Conservation (phyloP, 2,888 invertebrate species). For the Lacanobia oleracea region DNA sequence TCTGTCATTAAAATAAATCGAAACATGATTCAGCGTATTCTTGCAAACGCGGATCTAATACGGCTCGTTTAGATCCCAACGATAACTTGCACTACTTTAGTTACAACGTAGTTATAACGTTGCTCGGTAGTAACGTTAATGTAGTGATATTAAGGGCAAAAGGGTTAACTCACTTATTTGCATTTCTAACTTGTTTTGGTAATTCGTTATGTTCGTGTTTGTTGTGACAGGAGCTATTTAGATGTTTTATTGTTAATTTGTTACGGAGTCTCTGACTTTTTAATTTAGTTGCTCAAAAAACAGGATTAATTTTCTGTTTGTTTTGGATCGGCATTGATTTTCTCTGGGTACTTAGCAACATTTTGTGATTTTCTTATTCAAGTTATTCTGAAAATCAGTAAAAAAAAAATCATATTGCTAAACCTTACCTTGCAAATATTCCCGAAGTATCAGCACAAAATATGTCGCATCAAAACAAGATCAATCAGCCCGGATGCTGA, state of each 20-base stretch:
- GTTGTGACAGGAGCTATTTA: conserved; percentile 32
- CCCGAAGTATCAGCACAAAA: not conserved
- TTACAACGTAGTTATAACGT: conserved; percentile 24
- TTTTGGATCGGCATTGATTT: not conserved
- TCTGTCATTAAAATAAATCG: conserved; percentile 24
- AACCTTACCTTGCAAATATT: conserved; percentile 13
- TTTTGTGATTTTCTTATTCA: not conserved
- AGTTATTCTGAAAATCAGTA: not conserved
- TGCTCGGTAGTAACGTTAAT: not conserved
- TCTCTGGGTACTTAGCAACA: not conserved
- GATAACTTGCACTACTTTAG: conserved; percentile 49
- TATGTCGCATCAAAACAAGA: conserved; percentile 23
- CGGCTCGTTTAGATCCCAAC: conserved; percentile 48
- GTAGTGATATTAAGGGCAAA: conserved; percentile 46
- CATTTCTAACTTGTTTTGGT: conserved; percentile 39
- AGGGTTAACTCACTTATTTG: conserved; percentile 45
- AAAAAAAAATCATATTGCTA: not conserved
- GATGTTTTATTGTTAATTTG: conserved; percentile 47
- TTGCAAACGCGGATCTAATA: conserved; percentile 33
- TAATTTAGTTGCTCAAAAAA: not conserved
- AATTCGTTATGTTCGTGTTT: conserved; percentile 61
- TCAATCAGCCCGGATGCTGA: conserved; percentile 41
- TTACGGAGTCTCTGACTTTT: not conserved
- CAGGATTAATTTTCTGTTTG: not conserved
- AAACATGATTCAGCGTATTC: conserved; percentile 48